Base-by-base conservation (phyloP, 2,113 vertebrate genomes). In the Dolichallabes microphthalmus region DNA sequence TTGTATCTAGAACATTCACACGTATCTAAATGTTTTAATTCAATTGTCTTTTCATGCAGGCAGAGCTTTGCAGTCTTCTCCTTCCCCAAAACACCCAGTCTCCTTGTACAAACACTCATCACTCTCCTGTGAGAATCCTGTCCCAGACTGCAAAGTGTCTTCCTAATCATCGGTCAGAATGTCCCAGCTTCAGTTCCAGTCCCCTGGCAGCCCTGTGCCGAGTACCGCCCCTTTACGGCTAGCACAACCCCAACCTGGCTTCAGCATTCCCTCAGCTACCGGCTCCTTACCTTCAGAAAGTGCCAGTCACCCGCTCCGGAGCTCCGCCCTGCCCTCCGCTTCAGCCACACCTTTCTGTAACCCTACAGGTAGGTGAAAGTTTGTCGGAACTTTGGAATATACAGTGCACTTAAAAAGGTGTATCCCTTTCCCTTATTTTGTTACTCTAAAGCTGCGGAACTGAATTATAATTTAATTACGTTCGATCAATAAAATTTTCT, bases 121-220 rank as follows among this genome's bases (percentile, higher is more conserved):
- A 32, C 25, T 35, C 39, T 55, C 30, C 61, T 71, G 78, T 66
- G 63, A 82, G 85, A 88, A 30, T 88, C 84, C 78, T 85, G 75
- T 85, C 85, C 86, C 80, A 74, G 82, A 76, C 87, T 87, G 84
- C 81, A 89, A 87, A 90, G 80, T 82, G 86, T 86, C 58, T 66
- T 86, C 74, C 85, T 88, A 83, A 64, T 85, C 88, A 94, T 93
- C 93, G 89, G 91, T 93, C 82, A 96, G 90, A 92, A 98, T 98
- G 97, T 98, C 97, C 92, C 97, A 98, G 94, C 94, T 97, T 93
- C 96, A 98, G 93, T 96, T 97, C 93, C 96, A 97, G 92, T 94
- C 96, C 89, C 92, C 93, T 87, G 93, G 94, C 89, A 96, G 93
- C 91, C 95, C 96, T 79, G 93, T 96, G 89, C 83, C 96, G 88